These are phyloP conservation scores for Phrynocephalus guinanensis DNA, from an alignment of 2,797 vertebrate genomes.

Conservation along the genomic window DNA sequence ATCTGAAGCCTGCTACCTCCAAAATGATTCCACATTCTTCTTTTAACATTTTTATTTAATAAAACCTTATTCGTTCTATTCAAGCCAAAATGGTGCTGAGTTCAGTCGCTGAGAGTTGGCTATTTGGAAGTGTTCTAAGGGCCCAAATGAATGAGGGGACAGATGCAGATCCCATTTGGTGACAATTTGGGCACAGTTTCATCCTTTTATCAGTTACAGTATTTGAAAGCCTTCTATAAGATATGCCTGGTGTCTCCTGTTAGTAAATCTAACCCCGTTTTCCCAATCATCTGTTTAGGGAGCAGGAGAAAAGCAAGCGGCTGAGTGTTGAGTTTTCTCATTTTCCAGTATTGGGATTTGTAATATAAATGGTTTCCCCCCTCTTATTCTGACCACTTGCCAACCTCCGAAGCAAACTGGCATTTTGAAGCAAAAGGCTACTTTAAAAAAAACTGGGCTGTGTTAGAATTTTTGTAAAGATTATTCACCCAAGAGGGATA, in stretches of 20 bases:
- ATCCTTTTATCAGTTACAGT: not conserved
- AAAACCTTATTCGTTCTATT: too few species aligned
- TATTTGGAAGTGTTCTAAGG: too few species aligned
- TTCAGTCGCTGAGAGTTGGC: too few species aligned
- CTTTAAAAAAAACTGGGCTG: constrained; percentile 4
- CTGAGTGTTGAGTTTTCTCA: not conserved
- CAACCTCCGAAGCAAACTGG: not conserved
- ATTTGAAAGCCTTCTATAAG: not conserved
- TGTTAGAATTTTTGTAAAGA: constrained; percentile 30
- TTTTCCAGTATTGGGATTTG: not conserved
- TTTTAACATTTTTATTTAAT: too few species aligned
- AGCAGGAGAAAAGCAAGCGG: not conserved
- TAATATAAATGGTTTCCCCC: not conserved
- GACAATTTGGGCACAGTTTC: not conserved
- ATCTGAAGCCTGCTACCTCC: too few species aligned
- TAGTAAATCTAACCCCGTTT: not conserved
- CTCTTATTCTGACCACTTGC: not conserved
- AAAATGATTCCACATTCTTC: too few species aligned
- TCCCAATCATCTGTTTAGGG: not conserved
- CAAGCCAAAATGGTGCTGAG: too few species aligned
- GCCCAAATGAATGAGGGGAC: too few species aligned
- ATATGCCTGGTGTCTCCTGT: not conserved
- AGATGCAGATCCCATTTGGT: not conserved
- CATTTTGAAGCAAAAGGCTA: constrained; percentile 20
- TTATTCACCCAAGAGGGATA: constrained; percentile 49